phyloP scores from a whole-genome alignment of 2,888 invertebrate species.

The Stegophylla sp. region DNA sequence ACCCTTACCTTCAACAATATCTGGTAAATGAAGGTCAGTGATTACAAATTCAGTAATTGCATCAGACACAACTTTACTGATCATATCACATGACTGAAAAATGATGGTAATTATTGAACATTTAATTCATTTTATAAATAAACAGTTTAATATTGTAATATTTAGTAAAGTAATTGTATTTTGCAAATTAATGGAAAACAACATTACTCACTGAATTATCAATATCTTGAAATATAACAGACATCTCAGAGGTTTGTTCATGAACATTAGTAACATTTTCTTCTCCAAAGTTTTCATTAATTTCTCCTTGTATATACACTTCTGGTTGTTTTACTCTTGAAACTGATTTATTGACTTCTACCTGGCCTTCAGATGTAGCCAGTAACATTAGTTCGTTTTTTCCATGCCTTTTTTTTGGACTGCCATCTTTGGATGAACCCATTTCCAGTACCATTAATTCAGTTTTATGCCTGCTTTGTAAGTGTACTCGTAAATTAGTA shows the following conservation, averaged over 20 bases:
- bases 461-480: slow-evolving; percentile 66
- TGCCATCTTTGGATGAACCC: slow-evolving; percentile 39
- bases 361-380: slow-evolving; percentile 43
- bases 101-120: too few relatives aligned
- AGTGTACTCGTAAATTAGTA: slow-evolving; percentile 67
- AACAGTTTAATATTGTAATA: too few relatives aligned
- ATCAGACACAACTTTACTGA: slow-evolving; percentile 65
- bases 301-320: slow-evolving; percentile 45
- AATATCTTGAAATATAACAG: slow-evolving; percentile 49
- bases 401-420: slow-evolving; percentile 23
- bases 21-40: slow-evolving; percentile 66
- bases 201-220: slow-evolving; percentile 44
- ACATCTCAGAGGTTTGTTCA: slow-evolving; percentile 35
- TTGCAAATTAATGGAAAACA: neutral
- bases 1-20: slow-evolving; percentile 66
- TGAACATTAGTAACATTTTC: slow-evolving; percentile 2
- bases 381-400: slow-evolving; percentile 52
- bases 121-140: too few relatives aligned
- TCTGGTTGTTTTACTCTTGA: slow-evolving; percentile 42
- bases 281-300: slow-evolving; percentile 13
- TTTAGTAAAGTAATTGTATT: too few relatives aligned
- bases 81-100: slow-evolving; percentile 32
- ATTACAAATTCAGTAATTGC: slow-evolving; percentile 67
- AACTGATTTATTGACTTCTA: slow-evolving; percentile 35
- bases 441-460: slow-evolving; percentile 48